phyloP scores from a whole-genome alignment of 2,888 invertebrate genomes.

The Dryomyza anilis region DNA sequence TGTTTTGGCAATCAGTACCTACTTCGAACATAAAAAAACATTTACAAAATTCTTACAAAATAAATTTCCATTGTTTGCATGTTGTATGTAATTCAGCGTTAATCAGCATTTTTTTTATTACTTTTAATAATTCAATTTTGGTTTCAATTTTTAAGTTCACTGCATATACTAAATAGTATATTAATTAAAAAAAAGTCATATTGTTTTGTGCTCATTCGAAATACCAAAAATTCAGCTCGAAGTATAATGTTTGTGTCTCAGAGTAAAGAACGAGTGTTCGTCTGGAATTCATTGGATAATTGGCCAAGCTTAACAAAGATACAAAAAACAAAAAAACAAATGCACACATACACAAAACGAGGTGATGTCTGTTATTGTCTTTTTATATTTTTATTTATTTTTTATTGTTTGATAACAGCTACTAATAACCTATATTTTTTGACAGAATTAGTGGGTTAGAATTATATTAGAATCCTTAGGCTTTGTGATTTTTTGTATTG shows the following conservation, averaged over 20 bases:
- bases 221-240: not conserved
- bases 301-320: not conserved
- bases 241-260: not conserved
- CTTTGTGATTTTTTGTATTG: too few relatives aligned
- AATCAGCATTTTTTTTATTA: constrained; percentile 2
- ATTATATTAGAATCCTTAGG: too few relatives aligned
- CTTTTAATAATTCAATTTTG: not conserved
- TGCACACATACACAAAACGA: constrained; percentile 18
- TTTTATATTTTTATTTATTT: constrained; percentile 10
- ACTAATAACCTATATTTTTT: too few relatives aligned
- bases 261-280: not conserved
- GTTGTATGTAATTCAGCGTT: constrained; percentile 3
- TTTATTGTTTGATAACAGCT: too few relatives aligned
- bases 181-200: not conserved
- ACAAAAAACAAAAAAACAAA: not conserved
- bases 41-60: not conserved
- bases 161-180: not conserved
- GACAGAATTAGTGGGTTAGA: too few relatives aligned
- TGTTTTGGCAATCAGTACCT: too few relatives aligned
- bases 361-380: constrained; percentile 12
- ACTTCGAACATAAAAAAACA: not conserved
- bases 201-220: constrained; percentile 24
- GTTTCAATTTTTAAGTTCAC: constrained; percentile 12
- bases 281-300: constrained; percentile 14
- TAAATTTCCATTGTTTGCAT: constrained; percentile 9